Conservation (phyloP, 1,140 invertebrate species). For the Brachionus manjavacas region DNA sequence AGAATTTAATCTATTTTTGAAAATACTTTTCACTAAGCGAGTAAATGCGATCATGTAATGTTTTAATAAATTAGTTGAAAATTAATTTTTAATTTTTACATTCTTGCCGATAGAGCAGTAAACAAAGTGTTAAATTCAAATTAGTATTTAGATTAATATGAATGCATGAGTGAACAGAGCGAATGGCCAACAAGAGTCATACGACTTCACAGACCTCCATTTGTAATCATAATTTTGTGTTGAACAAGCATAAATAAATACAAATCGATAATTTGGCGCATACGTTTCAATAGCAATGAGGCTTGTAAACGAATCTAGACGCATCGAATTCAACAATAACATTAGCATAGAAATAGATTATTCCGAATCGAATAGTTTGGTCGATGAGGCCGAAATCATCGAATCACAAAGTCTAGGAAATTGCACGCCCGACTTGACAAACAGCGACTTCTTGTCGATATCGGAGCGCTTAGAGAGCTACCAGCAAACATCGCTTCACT, state of each 20-base stretch:
- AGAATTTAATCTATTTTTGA: no score
- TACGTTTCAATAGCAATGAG: neutral
- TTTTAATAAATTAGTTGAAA: no score
- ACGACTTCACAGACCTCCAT: neutral
- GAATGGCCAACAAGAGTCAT: no score
- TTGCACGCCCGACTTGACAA: neutral
- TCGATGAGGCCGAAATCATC: neutral
- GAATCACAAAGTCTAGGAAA: neutral
- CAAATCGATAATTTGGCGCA: neutral
- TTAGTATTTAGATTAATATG: no score
- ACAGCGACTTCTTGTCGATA: neutral
- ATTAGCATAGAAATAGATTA: constrained; percentile 22
- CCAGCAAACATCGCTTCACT: neutral
- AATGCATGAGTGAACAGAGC: no score
- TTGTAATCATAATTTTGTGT: neutral
- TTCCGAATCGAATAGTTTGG: constrained; percentile 15
- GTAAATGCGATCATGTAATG: no score
- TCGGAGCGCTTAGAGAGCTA: neutral
- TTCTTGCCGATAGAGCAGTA: no score
- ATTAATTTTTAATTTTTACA: no score
- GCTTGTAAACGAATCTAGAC: neutral
- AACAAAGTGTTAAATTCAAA: no score
- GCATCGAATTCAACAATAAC: neutral
- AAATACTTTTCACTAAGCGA: no score
- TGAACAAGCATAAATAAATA: neutral